Evolutionary conservation across 2,797 vertebrate species (phyloP).

Genomic region (Argya squamiceps): DNA sequence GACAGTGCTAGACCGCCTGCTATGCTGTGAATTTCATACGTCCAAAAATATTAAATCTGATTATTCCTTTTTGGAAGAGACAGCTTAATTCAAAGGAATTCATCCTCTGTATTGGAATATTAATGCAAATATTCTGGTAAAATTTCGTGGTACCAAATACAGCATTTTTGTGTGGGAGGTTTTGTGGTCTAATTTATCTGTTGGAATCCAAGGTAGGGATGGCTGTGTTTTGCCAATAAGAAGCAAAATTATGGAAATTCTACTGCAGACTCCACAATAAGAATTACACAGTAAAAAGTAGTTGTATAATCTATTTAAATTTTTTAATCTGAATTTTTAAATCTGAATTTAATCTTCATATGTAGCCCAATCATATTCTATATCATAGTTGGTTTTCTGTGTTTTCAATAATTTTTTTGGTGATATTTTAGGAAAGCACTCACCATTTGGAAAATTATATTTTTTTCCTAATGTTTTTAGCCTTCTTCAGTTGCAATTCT

Average conservation of each 20-base stretch:
- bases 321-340: not conserved
- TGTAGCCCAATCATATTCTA: not conserved
- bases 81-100: slow-evolving; percentile 17
- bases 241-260: not conserved
- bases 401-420: not conserved
- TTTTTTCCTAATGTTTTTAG: not conserved
- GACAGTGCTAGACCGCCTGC: not conserved
- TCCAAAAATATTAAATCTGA: slow-evolving; percentile 9
- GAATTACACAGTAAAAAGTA: not conserved
- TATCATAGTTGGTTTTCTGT: not conserved
- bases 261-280: not conserved
- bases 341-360: not conserved
- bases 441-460: not conserved
- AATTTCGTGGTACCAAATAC: not conserved
- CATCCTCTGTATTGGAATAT: not conserved
- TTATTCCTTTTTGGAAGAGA: not conserved
- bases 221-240: not conserved
- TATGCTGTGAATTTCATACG: not conserved
- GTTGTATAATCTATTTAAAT: not conserved
- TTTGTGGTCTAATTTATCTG: not conserved
- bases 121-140: not conserved
- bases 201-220: fast-evolving
- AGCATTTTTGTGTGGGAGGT: not conserved
- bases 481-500: not conserved
- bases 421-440: not conserved